Evolutionary conservation across 2,113 vertebrate genomes (phyloP).

Genomic region (Notechis scutatus): DNA sequence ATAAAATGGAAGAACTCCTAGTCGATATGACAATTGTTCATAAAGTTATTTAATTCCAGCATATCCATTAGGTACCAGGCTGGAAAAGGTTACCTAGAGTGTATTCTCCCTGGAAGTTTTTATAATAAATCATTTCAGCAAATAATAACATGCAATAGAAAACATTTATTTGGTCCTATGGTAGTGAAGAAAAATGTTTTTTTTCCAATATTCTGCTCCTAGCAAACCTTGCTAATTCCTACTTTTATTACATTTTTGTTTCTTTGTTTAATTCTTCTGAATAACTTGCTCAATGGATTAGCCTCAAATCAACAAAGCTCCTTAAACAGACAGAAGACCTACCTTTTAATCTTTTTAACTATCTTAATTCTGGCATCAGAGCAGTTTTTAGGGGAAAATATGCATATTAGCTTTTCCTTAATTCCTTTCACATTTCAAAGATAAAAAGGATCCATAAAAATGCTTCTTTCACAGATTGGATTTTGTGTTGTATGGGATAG

Average conservation of each 20-base stretch:
- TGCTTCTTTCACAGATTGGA: neutral
- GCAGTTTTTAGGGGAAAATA: neutral
- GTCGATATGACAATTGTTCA: neutral
- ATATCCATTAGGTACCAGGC: neutral
- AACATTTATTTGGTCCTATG: neutral
- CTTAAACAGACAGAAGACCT: neutral
- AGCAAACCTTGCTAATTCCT: neutral
- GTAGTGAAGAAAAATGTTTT: neutral
- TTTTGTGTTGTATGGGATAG: neutral
- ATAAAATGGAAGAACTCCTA: neutral
- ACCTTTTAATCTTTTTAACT: neutral
- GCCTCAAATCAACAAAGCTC: neutral
- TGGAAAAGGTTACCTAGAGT: neutral
- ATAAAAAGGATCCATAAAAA: neutral
- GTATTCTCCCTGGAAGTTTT: neutral
- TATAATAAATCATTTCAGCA: neutral
- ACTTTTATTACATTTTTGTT: neutral
- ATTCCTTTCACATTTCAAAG: neutral
- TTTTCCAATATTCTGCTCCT: neutral
- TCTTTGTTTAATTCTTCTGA: neutral
- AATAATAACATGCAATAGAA: neutral
- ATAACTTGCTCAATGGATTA: neutral
- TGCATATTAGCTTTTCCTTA: neutral
- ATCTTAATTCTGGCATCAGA: neutral
- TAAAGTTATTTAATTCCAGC: neutral